Percentiles rank a stretch among this genome's conserved stretches.
Evolutionary conservation across 2,888 invertebrate species (phyloP).

Genomic region (Dasysyrphus tricinctus): DNA sequence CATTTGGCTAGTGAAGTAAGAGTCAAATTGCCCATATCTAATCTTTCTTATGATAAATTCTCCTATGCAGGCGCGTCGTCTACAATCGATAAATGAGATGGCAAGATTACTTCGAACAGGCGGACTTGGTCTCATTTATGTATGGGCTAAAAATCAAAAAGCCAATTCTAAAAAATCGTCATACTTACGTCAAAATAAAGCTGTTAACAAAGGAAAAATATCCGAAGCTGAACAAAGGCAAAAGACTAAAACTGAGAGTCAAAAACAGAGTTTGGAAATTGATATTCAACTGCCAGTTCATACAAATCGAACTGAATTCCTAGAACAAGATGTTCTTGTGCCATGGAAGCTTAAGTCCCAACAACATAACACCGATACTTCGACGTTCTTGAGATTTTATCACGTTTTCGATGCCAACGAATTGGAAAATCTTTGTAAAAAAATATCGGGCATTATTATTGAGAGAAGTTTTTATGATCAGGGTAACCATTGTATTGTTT

Average conservation of each 20-base stretch:
- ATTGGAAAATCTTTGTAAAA: conserved; percentile 87
- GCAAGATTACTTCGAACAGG: conserved; percentile 88
- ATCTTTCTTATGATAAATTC: conserved; percentile 5
- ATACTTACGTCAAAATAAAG: conserved; percentile 88
- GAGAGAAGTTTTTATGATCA: conserved; percentile 94
- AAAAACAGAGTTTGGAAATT: conserved; percentile 72
- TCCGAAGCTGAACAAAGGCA: conserved; percentile 81
- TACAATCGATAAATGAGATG: conserved; percentile 90
- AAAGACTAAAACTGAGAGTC: conserved; percentile 77
- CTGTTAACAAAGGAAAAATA: conserved; percentile 83
- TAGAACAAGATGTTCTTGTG: conserved; percentile 95
- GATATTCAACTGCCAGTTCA: conserved; percentile 88
- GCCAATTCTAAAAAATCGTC: conserved; percentile 87
- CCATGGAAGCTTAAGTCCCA: conserved; percentile 93
- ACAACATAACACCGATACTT: conserved; percentile 79
- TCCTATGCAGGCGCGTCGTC: conserved; percentile 87
- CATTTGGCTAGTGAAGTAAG: conserved; percentile 92
- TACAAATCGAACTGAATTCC: conserved; percentile 94
- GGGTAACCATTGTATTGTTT: conserved; percentile 97
- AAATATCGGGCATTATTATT: conserved; percentile 85
- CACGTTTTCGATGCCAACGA: conserved; percentile 96
- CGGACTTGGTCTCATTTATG: conserved; percentile 94
- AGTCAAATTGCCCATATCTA: background rate
- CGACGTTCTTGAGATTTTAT: conserved; percentile 92
- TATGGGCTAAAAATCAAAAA: conserved; percentile 97